Percentiles rank a stretch among this genome's conserved stretches.
phyloP scores from a whole-genome alignment of 2,888 invertebrate species.

The Tiliacea citrago region DNA sequence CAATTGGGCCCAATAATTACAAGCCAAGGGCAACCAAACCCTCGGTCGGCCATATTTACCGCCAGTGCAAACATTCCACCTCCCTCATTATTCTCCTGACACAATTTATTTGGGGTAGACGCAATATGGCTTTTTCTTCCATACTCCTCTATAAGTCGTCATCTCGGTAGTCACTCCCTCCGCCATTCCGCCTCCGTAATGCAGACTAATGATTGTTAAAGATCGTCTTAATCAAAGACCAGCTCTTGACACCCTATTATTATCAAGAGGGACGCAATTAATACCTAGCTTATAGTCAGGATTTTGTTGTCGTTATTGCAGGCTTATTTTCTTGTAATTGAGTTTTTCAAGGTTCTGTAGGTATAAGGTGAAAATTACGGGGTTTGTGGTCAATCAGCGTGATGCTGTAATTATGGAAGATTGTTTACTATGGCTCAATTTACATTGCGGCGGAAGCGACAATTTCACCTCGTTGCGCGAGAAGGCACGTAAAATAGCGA shows the following conservation, averaged over 20 bases:
- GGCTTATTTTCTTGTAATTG: conserved; percentile 37
- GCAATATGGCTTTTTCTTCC: too few species aligned
- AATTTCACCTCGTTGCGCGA: not conserved
- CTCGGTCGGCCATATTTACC: not conserved
- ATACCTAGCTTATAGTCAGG: conserved; percentile 50
- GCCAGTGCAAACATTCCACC: conserved; percentile 17
- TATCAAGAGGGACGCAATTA: conserved; percentile 58
- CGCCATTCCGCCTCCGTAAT: conserved; percentile 47
- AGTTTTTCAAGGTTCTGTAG: conserved; percentile 23
- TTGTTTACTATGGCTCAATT: not conserved
- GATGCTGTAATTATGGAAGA: conserved; percentile 16
- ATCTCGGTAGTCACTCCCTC: too few species aligned
- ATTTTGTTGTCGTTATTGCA: conserved; percentile 34
- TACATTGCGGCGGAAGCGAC: not conserved
- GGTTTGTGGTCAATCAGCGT: not conserved
- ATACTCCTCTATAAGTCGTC: too few species aligned
- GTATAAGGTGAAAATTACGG: not conserved
- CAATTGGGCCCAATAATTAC: conserved; percentile 54
- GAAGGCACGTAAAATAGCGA: not conserved
- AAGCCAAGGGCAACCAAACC: conserved; percentile 9
- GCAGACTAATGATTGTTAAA: conserved; percentile 68
- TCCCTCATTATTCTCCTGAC: not conserved
- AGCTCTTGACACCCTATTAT: conserved; percentile 52
- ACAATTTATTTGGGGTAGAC: too few species aligned
- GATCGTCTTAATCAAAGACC: conserved; percentile 67